A percentile compares a stretch with the other conserved stretches of the same genome.
phyloP scores from a whole-genome alignment of 2,888 invertebrate species.

The Trissolcus brochymenae region DNA sequence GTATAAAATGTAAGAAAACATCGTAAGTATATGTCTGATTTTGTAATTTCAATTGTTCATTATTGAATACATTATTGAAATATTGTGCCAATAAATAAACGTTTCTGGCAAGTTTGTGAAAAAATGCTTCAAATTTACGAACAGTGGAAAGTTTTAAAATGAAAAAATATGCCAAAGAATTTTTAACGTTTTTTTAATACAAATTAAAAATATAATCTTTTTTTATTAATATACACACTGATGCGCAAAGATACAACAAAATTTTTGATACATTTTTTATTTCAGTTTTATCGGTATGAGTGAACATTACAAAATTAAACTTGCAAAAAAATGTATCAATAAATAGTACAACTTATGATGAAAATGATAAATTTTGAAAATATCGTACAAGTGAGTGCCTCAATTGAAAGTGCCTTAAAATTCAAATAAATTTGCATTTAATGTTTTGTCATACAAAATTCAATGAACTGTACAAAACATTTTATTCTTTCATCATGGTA shows the following conservation, averaged over 20 bases:
- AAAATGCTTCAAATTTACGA: too few relatives aligned
- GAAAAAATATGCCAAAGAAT: too few relatives aligned
- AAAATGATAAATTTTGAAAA: background rate
- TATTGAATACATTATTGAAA: too few relatives aligned
- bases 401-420: constrained; percentile 14
- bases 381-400: constrained; percentile 7
- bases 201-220: background rate
- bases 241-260: background rate
- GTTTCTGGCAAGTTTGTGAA: too few relatives aligned
- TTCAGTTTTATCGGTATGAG: background rate
- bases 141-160: too few relatives aligned
- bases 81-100: too few relatives aligned
- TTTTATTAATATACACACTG: background rate
- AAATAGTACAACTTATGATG: background rate
- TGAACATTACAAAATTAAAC: background rate
- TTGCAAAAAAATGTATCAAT: background rate
- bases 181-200: too few relatives aligned
- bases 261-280: background rate
- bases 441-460: background rate
- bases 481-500: background rate
- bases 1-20: constrained; percentile 4
- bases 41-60: background rate
- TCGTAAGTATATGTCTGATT: background rate
- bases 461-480: background rate
- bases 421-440: background rate